phyloP scores from a whole-genome alignment of 2,888 invertebrate genomes.

The Marronus borbonicus region DNA sequence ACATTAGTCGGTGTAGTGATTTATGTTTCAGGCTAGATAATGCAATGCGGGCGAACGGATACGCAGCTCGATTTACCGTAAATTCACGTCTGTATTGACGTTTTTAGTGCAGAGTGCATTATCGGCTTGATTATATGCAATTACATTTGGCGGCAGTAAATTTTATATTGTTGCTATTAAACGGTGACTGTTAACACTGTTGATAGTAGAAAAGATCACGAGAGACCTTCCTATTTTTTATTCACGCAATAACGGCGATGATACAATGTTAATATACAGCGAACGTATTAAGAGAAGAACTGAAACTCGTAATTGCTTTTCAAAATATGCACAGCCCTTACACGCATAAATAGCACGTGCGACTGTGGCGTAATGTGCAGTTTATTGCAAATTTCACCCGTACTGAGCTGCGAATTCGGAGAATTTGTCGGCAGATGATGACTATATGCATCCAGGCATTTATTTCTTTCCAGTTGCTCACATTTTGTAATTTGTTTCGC shows the following conservation, averaged over 20 bases:
- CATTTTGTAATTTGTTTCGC: no score
- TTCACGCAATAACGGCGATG: no score
- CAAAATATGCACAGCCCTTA: conserved; percentile 17
- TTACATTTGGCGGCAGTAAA: background rate
- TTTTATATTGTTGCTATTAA: conserved; percentile 9
- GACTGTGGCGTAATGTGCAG: conserved; percentile 41
- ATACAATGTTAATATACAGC: no score
- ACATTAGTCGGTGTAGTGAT: conserved; percentile 36
- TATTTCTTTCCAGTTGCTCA: background rate
- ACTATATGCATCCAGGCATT: background rate
- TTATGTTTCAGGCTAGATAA: conserved; percentile 32
- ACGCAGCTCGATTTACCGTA: conserved; percentile 42
- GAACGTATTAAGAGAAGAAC: background rate
- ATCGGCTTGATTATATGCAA: conserved; percentile 16
- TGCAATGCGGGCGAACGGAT: conserved; percentile 35
- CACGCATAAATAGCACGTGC: conserved; percentile 49
- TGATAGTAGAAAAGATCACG: background rate
- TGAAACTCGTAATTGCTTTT: conserved; percentile 19
- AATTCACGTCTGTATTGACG: conserved; percentile 36
- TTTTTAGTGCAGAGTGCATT: conserved; percentile 27
- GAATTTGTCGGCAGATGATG: background rate
- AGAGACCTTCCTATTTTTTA: no score
- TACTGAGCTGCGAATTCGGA: conserved; percentile 5
- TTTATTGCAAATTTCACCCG: conserved; percentile 31
- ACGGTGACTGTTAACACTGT: background rate